Base-by-base conservation (phyloP, 2,797 vertebrate genomes). In the Coregonus suidteri region DNA sequence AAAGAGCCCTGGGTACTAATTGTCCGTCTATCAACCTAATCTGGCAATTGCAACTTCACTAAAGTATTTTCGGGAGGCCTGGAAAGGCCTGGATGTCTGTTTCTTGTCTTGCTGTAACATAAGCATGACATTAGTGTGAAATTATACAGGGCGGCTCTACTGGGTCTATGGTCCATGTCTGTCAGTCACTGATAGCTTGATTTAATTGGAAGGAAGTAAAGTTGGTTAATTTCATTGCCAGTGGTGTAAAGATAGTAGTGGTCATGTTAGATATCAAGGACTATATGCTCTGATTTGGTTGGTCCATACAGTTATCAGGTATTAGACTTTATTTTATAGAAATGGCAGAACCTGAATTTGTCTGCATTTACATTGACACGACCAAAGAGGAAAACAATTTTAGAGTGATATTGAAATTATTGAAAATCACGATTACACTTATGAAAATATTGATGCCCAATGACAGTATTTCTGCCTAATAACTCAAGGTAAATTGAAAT, bases 11-110 rank as follows among this genome's bases (percentile, higher is more conserved):
- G 69, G 73, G 77, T 53, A 81, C 74, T 85, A 90, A 89, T 85
- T 85, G 73, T 83, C 77, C 84, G 74, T 81, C 86, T 66, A 67
- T 86, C 79, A 87, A 82, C 80, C 78, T 72, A 80, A 81, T 80
- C 79, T 68, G n/a, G 77, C 51, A 54, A 72, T 75, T 75, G 56
- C 31, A 71, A 66, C 34, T 79, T 74, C 41, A 77, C 56, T 76
- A 41, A 84, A 81, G 79, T 54, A 9, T 31, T 71, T 80, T 66
- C 79, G 18, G 11, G 41, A 47, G 11, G 41, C 41, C 41, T 47
- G 41, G 11, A 47, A 11, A 76, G 64, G 64, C 68, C 52, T 73
- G 67, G 67, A 35, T 71, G 34, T 75, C 69, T 80, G 62, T 35
- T 69, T 56, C 25, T 11, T 73, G 69, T 71, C 81, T 80, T 62